Evolutionary conservation across 2,113 vertebrate genomes (phyloP).

Genomic region (Onychostruthus taczanowskii): DNA sequence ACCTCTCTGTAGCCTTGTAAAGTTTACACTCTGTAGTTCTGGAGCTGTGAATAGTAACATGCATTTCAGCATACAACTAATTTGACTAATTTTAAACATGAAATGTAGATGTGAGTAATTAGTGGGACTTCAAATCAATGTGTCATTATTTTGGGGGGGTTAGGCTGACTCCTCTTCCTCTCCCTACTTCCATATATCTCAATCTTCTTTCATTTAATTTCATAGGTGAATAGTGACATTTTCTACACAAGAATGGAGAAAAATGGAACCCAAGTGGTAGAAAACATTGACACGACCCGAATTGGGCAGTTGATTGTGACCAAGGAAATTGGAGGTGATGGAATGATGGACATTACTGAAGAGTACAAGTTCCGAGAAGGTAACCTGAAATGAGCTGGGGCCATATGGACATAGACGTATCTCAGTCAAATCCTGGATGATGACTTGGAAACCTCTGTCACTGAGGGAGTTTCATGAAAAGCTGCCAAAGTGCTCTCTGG

Average conservation of each 20-base stretch:
- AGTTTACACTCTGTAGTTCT: not conserved
- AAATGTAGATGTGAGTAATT: not conserved
- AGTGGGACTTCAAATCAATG: not conserved
- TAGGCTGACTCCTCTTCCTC: not conserved
- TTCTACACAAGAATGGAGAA: slow-evolving; percentile 82
- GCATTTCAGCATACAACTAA: not conserved
- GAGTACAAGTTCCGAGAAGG: slow-evolving; percentile 95
- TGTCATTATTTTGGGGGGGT: not conserved
- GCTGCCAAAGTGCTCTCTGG: not conserved
- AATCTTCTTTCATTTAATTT: not conserved
- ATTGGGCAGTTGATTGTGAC: slow-evolving; percentile 88
- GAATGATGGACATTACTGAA: slow-evolving; percentile 80
- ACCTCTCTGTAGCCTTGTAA: not conserved
- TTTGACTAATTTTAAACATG: not conserved
- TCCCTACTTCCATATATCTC: not conserved
- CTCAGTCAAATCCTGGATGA: not conserved
- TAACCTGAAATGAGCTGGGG: slow-evolving; percentile 39
- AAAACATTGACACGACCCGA: slow-evolving; percentile 77
- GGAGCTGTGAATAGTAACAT: not conserved
- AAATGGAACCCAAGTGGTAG: slow-evolving; percentile 78
- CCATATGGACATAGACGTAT: not conserved
- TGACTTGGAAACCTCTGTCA: not conserved
- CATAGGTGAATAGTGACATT: slow-evolving; percentile 92
- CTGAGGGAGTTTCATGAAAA: not conserved
- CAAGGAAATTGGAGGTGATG: slow-evolving; percentile 79